phyloP scores from a whole-genome alignment of 2,888 invertebrate genomes.

The Drosophila austrosaltans region DNA sequence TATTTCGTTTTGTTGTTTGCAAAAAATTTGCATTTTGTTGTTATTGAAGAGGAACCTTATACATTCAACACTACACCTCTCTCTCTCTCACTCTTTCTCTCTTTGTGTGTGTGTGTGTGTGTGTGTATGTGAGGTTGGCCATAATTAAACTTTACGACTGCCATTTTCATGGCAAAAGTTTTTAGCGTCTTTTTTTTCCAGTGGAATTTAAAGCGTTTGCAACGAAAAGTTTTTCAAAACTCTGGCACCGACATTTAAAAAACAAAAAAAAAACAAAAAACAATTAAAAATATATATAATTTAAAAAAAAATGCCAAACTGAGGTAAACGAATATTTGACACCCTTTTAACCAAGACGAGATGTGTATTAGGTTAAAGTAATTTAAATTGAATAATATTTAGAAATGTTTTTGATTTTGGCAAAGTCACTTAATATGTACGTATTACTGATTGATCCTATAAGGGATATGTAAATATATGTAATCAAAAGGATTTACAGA shows the following conservation, averaged over 20 bases:
- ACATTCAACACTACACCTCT: neutral
- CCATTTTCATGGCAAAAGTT: constrained; percentile 58
- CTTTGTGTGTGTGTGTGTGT: neutral
- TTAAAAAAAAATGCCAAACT: neutral
- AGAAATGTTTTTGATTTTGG: too few relatives aligned
- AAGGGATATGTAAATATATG: too few relatives aligned
- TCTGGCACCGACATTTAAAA: neutral
- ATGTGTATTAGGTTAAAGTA: neutral
- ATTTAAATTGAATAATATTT: neutral
- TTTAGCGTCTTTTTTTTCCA: constrained; percentile 6
- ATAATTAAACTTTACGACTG: constrained; percentile 77
- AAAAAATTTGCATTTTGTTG: constrained; percentile 31
- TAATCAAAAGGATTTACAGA: too few relatives aligned
- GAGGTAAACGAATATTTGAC: neutral
- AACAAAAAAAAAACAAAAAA: constrained; percentile 6
- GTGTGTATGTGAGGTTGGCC: constrained; percentile 39
- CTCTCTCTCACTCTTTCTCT: neutral
- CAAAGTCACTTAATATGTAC: too few relatives aligned
- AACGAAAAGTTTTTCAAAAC: constrained; percentile 3
- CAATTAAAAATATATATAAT: neutral
- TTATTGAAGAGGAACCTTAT: constrained; percentile 3
- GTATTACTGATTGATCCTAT: too few relatives aligned
- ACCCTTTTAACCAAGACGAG: neutral
- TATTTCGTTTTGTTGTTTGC: constrained; percentile 30
- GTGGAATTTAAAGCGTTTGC: constrained; percentile 16